phyloP scores from a whole-genome alignment of 2,797 vertebrate species.

The Bufotes viridis region DNA sequence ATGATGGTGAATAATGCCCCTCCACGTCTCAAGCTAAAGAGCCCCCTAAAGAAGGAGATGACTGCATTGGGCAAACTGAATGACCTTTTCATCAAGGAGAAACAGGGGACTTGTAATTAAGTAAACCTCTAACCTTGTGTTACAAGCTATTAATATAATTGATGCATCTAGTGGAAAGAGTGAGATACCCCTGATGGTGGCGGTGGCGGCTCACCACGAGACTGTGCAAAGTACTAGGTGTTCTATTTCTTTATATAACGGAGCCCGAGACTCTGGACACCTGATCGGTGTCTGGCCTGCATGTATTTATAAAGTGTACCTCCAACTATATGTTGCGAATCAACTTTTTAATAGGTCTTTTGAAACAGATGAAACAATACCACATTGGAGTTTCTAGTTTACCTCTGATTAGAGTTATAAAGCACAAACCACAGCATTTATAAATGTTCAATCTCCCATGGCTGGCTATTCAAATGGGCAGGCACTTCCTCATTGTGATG shows the following conservation, averaged over 20 bases:
- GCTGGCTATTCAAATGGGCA: too few species aligned
- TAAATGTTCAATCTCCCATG: too few species aligned
- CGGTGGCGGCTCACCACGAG: neutral
- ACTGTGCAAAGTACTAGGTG: neutral
- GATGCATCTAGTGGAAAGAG: neutral
- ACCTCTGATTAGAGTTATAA: too few species aligned
- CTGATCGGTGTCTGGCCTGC: slow-evolving; percentile 61
- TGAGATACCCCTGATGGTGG: neutral
- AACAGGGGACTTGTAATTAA: neutral
- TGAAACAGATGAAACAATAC: too few species aligned
- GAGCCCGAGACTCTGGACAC: neutral
- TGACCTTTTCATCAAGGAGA: neutral
- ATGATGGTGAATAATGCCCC: neutral
- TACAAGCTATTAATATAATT: slow-evolving; percentile 14
- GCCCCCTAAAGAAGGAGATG: neutral
- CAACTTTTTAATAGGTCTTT: too few species aligned
- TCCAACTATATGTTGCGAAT: too few species aligned
- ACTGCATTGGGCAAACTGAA: neutral
- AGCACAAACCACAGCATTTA: too few species aligned
- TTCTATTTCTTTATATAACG: slow-evolving; percentile 45
- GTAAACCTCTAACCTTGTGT: neutral
- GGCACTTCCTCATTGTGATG: too few species aligned
- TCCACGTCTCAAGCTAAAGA: neutral
- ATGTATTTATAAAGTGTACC: slow-evolving; percentile 30
- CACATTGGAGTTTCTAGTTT: too few species aligned